A percentile compares a stretch with the other conserved stretches of the same genome.
phyloP scores from a whole-genome alignment of 2,797 vertebrate genomes.

The Diglossa cyanea region DNA sequence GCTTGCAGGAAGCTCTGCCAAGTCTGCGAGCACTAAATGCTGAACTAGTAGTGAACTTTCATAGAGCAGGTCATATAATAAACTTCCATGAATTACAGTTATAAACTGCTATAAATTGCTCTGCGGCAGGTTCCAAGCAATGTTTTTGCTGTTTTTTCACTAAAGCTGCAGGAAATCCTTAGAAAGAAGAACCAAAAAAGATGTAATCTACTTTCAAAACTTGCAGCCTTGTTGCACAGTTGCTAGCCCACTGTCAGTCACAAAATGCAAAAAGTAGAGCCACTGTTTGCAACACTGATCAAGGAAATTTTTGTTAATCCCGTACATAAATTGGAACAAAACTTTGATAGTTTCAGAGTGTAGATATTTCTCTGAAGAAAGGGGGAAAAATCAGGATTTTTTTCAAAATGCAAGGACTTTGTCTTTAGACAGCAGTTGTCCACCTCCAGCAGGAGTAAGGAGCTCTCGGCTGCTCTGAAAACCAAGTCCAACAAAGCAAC shows the following conservation, averaged over 20 bases:
- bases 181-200: neutral
- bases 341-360: neutral
- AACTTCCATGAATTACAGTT: conserved; percentile 3
- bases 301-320: neutral
- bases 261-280: neutral
- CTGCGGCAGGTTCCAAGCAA: neutral
- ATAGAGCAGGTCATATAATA: neutral
- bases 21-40: neutral
- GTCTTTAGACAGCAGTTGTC: neutral
- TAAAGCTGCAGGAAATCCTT: neutral
- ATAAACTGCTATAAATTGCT: conserved; percentile 30
- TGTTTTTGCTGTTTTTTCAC: neutral
- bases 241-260: neutral
- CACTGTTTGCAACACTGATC: neutral
- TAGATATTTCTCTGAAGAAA: neutral
- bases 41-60: conserved; percentile 51
- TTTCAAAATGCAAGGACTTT: neutral
- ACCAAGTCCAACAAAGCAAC: neutral
- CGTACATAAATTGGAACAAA: neutral
- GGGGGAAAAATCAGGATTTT: neutral
- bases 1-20: neutral
- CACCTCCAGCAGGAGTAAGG: neutral
- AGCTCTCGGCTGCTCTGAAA: neutral
- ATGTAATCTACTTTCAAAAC: neutral
- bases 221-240: neutral